phyloP scores from a whole-genome alignment of 2,113 vertebrate genomes.

The Vidua macroura region DNA sequence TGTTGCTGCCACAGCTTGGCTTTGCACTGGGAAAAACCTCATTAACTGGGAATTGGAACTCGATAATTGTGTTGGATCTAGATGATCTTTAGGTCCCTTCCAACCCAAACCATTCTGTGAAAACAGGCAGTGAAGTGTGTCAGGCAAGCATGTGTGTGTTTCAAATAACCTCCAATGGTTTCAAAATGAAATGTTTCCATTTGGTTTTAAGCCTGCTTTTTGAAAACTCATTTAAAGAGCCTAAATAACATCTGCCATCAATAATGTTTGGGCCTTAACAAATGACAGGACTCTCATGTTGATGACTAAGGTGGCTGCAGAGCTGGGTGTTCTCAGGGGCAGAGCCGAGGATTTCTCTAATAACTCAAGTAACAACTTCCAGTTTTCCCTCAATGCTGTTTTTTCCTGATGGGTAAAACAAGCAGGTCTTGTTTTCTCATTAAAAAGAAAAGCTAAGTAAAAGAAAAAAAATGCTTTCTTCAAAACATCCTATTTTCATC shows the following conservation, averaged over 20 bases:
- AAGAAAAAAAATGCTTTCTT: neutral
- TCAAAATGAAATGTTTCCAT: neutral
- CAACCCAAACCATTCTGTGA: neutral
- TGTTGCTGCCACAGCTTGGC: neutral
- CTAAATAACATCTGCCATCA: neutral
- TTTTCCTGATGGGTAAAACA: neutral
- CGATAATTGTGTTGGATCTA: fast-evolving
- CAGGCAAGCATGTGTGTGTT: neutral
- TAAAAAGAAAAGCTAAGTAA: neutral
- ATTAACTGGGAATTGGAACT: neutral
- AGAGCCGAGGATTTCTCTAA: neutral
- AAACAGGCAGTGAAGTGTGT: neutral
- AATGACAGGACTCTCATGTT: neutral
- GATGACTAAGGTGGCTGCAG: neutral
- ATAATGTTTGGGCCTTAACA: neutral
- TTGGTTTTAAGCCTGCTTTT: neutral
- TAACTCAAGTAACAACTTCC: neutral
- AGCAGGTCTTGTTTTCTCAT: neutral
- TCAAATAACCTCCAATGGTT: neutral
- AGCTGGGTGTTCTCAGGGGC: neutral
- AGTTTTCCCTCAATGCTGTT: neutral
- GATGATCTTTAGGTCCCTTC: neutral
- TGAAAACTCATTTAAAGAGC: neutral
- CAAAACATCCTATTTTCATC: neutral
- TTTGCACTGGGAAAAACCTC: neutral